phyloP scores from a whole-genome alignment of 2,113 vertebrate genomes.

The Sinosuthora webbiana region DNA sequence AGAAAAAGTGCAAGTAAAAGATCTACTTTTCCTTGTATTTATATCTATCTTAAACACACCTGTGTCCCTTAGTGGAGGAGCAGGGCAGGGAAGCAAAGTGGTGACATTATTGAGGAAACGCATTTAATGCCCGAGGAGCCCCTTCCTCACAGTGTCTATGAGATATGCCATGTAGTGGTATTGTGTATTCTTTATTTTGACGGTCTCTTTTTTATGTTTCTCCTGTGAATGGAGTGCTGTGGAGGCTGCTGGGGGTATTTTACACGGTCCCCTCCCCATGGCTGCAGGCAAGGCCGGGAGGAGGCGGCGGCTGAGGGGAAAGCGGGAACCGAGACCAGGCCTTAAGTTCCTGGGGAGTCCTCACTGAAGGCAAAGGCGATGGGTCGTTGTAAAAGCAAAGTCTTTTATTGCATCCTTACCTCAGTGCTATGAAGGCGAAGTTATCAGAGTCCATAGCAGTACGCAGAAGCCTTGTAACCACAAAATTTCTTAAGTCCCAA shows the following conservation, averaged over 20 bases:
- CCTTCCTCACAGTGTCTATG: accelerated
- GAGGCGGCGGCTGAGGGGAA: too few relatives aligned
- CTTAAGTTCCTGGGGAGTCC: too few relatives aligned
- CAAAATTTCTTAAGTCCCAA: too few relatives aligned
- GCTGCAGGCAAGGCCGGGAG: too few relatives aligned
- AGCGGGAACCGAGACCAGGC: neutral
- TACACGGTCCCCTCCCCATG: accelerated
- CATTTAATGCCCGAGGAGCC: neutral
- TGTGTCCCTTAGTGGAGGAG: neutral
- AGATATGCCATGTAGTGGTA: too few relatives aligned
- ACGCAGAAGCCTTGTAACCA: too few relatives aligned
- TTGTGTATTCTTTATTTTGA: accelerated
- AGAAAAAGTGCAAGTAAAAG: neutral
- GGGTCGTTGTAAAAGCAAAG: too few relatives aligned
- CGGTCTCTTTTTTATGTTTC: accelerated
- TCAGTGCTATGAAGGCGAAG: too few relatives aligned
- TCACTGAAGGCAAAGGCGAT: too few relatives aligned
- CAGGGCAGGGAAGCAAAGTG: neutral
- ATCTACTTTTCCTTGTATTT: neutral
- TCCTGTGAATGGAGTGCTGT: accelerated
- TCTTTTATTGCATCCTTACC: too few relatives aligned
- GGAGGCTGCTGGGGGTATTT: too few relatives aligned
- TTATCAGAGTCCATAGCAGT: too few relatives aligned
- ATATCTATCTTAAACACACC: accelerated
- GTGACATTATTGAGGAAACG: accelerated